Base-by-base conservation (phyloP, 2,797 vertebrate genomes). In the Tokudaia tokunoshimensis region DNA sequence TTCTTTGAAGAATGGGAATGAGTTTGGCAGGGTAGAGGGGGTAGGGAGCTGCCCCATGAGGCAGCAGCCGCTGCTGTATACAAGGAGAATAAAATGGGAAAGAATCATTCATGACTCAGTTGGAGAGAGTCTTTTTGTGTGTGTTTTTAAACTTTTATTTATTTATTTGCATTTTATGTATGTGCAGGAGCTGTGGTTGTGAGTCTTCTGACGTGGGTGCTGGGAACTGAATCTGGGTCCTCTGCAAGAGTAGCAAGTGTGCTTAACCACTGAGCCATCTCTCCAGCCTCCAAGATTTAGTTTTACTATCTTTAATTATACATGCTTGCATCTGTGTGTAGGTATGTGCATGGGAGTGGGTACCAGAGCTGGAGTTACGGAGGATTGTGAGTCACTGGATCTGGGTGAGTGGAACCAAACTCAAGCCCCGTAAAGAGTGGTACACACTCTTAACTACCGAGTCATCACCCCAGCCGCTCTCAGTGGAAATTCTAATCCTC, bases 41-140 rank as follows among this genome's bases (percentile, higher is more conserved):
- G 5, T 7, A 5, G 34, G 20, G 31, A 29, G 9, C 63, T 37
- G 50, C 50, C 50, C 50, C 50, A 11, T 10, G 50, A 41, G 92
- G 61, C 6, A 37, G 12, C 0, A 1, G 34, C 57, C 31, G 52
- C 37, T 6, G 52, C 37, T 6, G 2, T 26, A 29, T 72, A 4
- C 1, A 2, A 11, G n/a, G 85, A 22, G 92, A 74, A 41, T 24
- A 31, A 4, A 4, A 4, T 9, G 72, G 37, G 82, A 41, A 59
- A 47, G 4, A 59, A 0, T 6, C 0, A 14, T 37, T n/a, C 31
- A 2, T 0, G 47, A 50, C 72, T 13, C 2, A 1, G 41, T 15
- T 76, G 74, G 41, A 29, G 41, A 13, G n/a, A 5, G 20, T 11
- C 13, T 11, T 75, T 74, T 3, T 70, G 15, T 70, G 34, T 5